Evolutionary conservation across 2,888 invertebrate genomes (phyloP), one percentile per base, ranked within the genome.

Genomic region (Parelbella ahira): DNA sequence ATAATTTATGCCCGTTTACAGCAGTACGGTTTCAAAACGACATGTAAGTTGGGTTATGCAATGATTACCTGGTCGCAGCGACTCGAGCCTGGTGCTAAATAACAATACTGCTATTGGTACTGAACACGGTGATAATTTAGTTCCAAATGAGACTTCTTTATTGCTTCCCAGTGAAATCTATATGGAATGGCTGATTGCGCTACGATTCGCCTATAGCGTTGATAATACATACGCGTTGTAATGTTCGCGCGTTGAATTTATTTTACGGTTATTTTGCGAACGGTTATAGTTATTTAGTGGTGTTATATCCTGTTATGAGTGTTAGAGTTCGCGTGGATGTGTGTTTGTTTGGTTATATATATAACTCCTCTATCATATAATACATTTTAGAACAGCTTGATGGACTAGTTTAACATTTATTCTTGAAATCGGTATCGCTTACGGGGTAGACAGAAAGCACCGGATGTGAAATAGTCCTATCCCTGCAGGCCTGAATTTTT

Each of bases 131-230:
- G 45, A 48, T 54, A 51, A 48, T 49, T 52, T 55, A 49, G 43
- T 20, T 45, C 44, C 45, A 47, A 53, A 53, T 53, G 49, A 48
- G 46, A 41, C 46, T 49, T 46, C 42, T 49, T 48, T 50, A 50
- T 47, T 37, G 48, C 38, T 23, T 6, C 41, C 30, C 28, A 37
- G 13, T 34, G 39, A 39, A 32, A 42, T 42, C 42, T 42, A 34
- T 42, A 42, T 42, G 42, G 42, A 27, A 34, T 34, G 27, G 34
- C 34, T 42, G 42, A 42, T 42, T 42, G 42, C 42, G 28, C 10
- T 38, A 18, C 10, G 13, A 21, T 34, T 34, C 21, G 37, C 27
- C 28, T 33, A 30, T 39, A 42, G 28, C 42, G 25, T 34, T 23
- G 32, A 25, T 41, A 27, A 27, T 21, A 27, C 33, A 33, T 32